Percentiles rank a stretch among this genome's conserved stretches.
Evolutionary conservation across 2,113 vertebrate genomes (phyloP).

Genomic region (Tichodroma muraria): DNA sequence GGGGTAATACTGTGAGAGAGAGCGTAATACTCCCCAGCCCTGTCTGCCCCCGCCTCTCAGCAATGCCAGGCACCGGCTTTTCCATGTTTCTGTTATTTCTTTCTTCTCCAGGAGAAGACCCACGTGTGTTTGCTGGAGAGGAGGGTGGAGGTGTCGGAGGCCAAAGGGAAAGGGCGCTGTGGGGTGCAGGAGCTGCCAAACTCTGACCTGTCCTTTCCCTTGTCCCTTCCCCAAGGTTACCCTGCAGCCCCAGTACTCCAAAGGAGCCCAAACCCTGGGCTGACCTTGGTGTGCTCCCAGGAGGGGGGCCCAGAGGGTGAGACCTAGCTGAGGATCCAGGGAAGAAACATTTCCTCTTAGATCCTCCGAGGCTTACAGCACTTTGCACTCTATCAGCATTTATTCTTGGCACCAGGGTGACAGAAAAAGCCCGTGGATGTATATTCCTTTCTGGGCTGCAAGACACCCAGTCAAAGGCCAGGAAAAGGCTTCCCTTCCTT

Average conservation of each 20-base stretch:
- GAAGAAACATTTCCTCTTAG: not conserved
- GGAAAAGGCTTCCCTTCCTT: not conserved
- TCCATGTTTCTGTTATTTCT: not conserved
- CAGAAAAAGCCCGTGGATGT: not conserved
- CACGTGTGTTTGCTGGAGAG: not conserved
- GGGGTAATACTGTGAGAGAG: not conserved
- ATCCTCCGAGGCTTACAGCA: not conserved
- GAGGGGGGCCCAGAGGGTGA: not conserved
- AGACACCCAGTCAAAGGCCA: not conserved
- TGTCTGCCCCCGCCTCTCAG: not conserved
- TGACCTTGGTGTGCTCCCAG: not conserved
- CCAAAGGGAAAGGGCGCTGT: not conserved
- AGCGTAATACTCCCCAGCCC: not conserved
- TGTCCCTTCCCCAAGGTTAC: not conserved
- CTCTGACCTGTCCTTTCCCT: not conserved
- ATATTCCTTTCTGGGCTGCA: not conserved
- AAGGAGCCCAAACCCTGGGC: not conserved
- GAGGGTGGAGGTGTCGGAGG: not conserved
- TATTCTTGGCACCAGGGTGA: not conserved
- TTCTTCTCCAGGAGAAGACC: not conserved
- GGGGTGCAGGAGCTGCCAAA: not conserved
- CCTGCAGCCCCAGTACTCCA: not conserved
- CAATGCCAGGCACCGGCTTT: accelerated
- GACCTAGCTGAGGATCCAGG: not conserved
- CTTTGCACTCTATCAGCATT: not conserved